phyloP scores from a whole-genome alignment of 2,797 vertebrate species.

The Uromys caudimaculatus region DNA sequence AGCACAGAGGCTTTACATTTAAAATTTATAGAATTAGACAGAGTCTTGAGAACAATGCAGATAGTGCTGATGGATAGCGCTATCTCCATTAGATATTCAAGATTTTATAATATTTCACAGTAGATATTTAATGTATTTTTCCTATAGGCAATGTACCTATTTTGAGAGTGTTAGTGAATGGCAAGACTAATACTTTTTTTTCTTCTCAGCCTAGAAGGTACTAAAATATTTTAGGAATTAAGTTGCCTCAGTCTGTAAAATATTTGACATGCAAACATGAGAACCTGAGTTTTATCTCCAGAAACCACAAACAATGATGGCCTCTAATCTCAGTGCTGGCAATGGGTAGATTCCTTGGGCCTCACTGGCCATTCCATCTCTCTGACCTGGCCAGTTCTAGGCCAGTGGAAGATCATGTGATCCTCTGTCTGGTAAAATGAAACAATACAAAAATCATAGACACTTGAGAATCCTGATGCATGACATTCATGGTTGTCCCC shows the following conservation, averaged over 20 bases:
- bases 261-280: no score
- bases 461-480: neutral
- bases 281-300: neutral
- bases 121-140: neutral
- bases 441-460: neutral
- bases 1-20: neutral
- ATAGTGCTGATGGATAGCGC: neutral
- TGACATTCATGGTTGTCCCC: no score
- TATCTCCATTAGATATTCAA: neutral
- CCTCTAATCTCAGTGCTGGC: neutral
- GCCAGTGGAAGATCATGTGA: neutral
- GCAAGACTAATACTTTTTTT: neutral
- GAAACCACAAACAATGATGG: neutral
- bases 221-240: neutral
- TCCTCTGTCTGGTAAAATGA: no score
- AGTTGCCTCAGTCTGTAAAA: neutral
- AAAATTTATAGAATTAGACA: neutral
- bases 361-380: accelerated
- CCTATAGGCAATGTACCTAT: neutral
- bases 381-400: neutral
- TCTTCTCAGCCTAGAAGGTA: neutral
- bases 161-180: neutral
- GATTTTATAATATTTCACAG: constrained; percentile 8
- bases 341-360: no score
- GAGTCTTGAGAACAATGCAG: neutral